These are phyloP conservation scores for Thermophis baileyi DNA, from an alignment of 2,113 vertebrate genomes.

Conservation along the genomic window DNA sequence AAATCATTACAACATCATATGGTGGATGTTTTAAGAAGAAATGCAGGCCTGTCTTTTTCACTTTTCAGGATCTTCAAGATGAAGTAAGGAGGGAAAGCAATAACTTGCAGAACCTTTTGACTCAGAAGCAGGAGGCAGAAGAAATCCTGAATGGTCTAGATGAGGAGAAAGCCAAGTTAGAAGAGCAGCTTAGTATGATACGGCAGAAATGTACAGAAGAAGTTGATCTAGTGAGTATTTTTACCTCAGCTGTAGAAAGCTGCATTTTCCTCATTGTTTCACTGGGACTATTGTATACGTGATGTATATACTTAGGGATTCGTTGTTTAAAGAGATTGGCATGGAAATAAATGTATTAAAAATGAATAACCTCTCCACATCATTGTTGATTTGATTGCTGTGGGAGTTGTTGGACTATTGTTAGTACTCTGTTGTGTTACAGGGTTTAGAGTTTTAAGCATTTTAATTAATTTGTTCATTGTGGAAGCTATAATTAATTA, in stretches of 20 bases:
- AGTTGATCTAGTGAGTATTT: conserved; percentile 79
- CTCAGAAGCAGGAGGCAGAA: conserved; percentile 88
- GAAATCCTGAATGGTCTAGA: conserved; percentile 88
- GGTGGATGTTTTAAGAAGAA: background rate
- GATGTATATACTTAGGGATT: background rate
- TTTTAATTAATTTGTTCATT: background rate
- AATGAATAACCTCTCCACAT: background rate
- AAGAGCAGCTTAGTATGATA: conserved; percentile 87
- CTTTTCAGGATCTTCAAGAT: conserved; percentile 87
- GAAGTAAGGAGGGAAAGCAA: conserved; percentile 87
- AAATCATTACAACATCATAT: background rate
- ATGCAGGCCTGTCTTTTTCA: conserved; percentile 14
- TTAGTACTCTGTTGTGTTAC: background rate
- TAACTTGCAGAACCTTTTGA: conserved; percentile 85
- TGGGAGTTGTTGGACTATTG: background rate
- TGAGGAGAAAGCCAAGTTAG: conserved; percentile 87
- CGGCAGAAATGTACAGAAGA: conserved; percentile 88
- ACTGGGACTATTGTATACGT: background rate
- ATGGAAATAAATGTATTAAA: background rate
- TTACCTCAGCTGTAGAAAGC: background rate
- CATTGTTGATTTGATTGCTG: background rate
- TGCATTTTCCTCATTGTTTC: background rate
- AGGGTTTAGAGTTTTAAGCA: background rate
- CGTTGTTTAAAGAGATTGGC: background rate
- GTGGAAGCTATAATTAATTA: background rate